Percentiles rank a stretch among this genome's conserved stretches.
phyloP scores from a whole-genome alignment of 2,113 vertebrate species.

The Xiphophorus couchianus region DNA sequence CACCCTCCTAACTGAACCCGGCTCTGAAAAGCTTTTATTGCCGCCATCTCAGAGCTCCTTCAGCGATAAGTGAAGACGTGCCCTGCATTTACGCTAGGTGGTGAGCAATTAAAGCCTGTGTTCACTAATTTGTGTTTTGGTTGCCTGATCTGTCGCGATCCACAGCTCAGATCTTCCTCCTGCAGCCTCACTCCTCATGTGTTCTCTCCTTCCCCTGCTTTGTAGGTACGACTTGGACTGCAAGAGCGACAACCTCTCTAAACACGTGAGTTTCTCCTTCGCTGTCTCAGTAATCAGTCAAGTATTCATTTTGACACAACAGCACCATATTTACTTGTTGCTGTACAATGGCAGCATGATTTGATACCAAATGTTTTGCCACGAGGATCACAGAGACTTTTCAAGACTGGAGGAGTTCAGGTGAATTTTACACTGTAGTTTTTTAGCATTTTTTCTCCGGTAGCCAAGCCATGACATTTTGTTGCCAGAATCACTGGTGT shows the following conservation, averaged over 20 bases:
- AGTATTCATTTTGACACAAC: slow-evolving; percentile 36
- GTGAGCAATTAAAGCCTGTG: slow-evolving; percentile 12
- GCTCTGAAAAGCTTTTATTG: slow-evolving; percentile 7
- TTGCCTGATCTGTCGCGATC: slow-evolving; percentile 1
- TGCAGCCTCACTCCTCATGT: background rate
- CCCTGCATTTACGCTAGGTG: slow-evolving; percentile 1
- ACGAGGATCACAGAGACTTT: slow-evolving; percentile 4
- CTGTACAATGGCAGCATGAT: slow-evolving; percentile 39
- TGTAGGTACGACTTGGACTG: slow-evolving; percentile 96
- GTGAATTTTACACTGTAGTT: too few relatives aligned
- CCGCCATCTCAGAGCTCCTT: background rate
- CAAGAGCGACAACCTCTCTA: slow-evolving; percentile 95
- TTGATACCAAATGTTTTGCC: slow-evolving; percentile 33
- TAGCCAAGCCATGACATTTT: too few relatives aligned
- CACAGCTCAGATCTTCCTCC: background rate
- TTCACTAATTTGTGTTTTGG: slow-evolving; percentile 25
- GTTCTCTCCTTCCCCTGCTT: slow-evolving; percentile 56
- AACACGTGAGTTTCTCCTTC: slow-evolving; percentile 89
- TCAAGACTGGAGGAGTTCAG: background rate
- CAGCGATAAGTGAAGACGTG: slow-evolving; percentile 29
- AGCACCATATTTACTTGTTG: slow-evolving; percentile 16
- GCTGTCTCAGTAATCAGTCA: slow-evolving; percentile 39
- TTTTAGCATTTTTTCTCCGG: too few relatives aligned
- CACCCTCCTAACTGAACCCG: slow-evolving; percentile 1
- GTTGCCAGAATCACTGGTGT: too few relatives aligned